Evolutionary conservation across 2,113 vertebrate species (phyloP).

Genomic region (Junco hyemalis): DNA sequence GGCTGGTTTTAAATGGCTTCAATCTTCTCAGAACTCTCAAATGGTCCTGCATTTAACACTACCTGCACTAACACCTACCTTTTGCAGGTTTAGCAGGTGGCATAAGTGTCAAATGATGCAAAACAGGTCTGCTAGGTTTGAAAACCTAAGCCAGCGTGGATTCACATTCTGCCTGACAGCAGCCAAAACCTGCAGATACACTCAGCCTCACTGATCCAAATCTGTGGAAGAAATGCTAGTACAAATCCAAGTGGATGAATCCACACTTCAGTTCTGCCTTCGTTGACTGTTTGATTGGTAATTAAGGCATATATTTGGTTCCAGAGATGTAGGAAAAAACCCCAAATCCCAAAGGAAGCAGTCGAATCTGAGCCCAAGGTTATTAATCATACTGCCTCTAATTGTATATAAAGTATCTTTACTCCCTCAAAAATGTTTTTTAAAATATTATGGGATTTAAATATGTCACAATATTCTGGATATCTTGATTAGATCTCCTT

Average conservation of each 20-base stretch:
- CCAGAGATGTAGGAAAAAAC: not conserved
- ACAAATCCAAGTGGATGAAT: not conserved
- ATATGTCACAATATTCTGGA: conserved; percentile 62
- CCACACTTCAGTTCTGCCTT: not conserved
- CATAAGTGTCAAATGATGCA: rapidly evolving
- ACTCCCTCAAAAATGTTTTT: conserved; percentile 15
- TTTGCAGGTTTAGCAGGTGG: not conserved
- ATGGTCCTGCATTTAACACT: not conserved
- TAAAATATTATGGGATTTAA: conserved; percentile 52
- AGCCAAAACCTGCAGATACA: not conserved
- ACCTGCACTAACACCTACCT: not conserved
- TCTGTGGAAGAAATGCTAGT: not conserved
- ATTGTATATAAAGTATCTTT: conserved; percentile 59
- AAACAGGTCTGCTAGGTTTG: not conserved
- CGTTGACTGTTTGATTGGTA: conserved; percentile 34
- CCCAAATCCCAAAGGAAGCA: not conserved
- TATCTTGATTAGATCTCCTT: conserved; percentile 68
- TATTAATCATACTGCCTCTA: conserved; percentile 49
- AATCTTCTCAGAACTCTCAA: not conserved
- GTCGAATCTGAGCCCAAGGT: conserved; percentile 25
- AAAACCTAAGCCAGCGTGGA: not conserved
- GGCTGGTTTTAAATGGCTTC: not conserved
- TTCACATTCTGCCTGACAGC: not conserved
- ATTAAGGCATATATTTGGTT: conserved; percentile 48
- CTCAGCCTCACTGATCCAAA: not conserved